phyloP scores from a whole-genome alignment of 2,113 vertebrate genomes.

The Echinops telfairi region DNA sequence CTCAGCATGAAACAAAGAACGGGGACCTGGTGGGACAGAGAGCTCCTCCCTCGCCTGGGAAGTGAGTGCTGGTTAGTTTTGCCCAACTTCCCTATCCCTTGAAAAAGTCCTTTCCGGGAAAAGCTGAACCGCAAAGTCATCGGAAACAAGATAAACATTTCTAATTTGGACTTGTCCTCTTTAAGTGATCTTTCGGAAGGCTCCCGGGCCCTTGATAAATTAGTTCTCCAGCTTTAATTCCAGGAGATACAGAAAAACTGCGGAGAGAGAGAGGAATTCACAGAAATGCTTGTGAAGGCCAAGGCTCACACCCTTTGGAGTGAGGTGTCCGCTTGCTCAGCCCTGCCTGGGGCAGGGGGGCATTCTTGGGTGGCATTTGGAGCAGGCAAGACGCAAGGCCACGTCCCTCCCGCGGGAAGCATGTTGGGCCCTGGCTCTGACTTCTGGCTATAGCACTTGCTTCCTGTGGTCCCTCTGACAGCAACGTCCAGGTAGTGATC shows the following conservation, averaged over 20 bases:
- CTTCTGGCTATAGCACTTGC: background rate
- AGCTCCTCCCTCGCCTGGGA: too few species aligned
- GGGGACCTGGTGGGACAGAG: fast-evolving
- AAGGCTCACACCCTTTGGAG: background rate
- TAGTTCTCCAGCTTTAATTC: constrained; percentile 57
- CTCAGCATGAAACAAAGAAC: background rate
- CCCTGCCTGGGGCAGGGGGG: background rate
- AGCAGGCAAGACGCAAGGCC: background rate
- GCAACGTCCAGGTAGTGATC: background rate
- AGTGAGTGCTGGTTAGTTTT: background rate
- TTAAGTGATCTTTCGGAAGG: constrained; percentile 61
- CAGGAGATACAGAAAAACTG: constrained; percentile 8
- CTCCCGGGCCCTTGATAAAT: constrained; percentile 66
- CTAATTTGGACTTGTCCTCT: constrained; percentile 59
- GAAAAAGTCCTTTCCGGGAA: background rate
- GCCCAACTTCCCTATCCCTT: background rate
- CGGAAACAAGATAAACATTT: constrained; percentile 74
- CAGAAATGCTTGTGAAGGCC: background rate
- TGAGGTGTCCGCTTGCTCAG: background rate
- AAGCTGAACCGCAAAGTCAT: background rate
- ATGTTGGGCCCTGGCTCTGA: fast-evolving
- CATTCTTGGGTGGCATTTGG: fast-evolving
- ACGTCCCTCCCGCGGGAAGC: background rate
- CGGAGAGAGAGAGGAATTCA: constrained; percentile 10
- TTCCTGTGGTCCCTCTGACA: background rate